Percentiles rank a stretch among this genome's conserved stretches.
These are phyloP conservation scores for Papilio xuthus DNA, from an alignment of 1,140 invertebrate genomes.

Conservation along the genomic window DNA sequence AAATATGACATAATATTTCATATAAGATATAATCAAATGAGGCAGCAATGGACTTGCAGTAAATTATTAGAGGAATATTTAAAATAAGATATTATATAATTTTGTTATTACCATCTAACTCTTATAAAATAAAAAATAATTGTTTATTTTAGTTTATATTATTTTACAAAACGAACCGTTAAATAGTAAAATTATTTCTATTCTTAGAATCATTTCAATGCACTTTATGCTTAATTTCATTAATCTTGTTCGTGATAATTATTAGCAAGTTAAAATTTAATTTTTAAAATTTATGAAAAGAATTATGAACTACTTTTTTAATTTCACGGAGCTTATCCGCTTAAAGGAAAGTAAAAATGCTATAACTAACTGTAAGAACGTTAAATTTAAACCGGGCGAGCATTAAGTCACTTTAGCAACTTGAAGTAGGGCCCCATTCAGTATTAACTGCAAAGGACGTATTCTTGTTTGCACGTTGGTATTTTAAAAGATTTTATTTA, in stretches of 20 bases:
- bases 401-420: constrained; percentile 22
- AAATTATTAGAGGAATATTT: too few species aligned
- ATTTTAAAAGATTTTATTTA: not conserved
- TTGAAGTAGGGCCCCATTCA: constrained; percentile 9
- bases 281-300: constrained; percentile 15
- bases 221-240: not conserved
- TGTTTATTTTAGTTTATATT: too few species aligned
- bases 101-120: not conserved
- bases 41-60: too few species aligned
- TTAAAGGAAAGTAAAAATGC: constrained; percentile 25
- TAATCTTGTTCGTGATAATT: not conserved
- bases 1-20: too few species aligned
- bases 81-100: not conserved
- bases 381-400: constrained; percentile 10
- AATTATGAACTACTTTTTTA: constrained; percentile 11
- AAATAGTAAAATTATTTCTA: not conserved
- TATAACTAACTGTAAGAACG: constrained; percentile 12
- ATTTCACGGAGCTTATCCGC: constrained; percentile 19
- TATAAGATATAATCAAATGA: too few species aligned
- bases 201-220: not conserved
- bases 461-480: not conserved
- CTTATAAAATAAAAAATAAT: not conserved
- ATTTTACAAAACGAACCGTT: not conserved
- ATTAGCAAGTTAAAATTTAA: not conserved
- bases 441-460: constrained; percentile 6